Base-by-base conservation (phyloP, 2,113 vertebrate genomes). In the Myotis brandtii region DNA sequence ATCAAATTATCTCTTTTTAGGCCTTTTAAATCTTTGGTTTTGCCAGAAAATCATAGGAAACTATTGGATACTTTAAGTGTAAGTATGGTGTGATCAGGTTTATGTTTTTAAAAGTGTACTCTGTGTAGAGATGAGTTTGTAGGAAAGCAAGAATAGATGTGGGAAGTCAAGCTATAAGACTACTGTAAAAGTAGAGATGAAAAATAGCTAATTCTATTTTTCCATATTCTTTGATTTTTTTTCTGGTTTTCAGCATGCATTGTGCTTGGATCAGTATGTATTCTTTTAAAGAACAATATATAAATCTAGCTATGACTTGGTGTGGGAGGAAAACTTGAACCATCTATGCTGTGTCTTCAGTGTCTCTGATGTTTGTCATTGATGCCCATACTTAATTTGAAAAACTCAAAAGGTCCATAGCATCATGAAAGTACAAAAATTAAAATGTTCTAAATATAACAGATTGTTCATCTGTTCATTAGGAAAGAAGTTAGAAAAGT, bases 361-460 rank as follows among this genome's bases (percentile, higher is more conserved):
- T 50, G 8, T 40, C 87, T 79, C 3, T 77, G 2, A 64, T 84
- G 10, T 62, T 80, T 75, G 50, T 69, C n/a, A 21, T 0, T 21
- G 54, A 54, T 30, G 5, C 4, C 4, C 1, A 37, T 8, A 16
- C 6, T 93, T 37, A 75, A 32, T 67, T 54, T 43, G 20, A 86
- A 92, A 93, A 76, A 37, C n/a, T 82, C 40, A 20, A 9, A 90
- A 81, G 46, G 50, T 88, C 27, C 16, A 43, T 30, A 66, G 30
- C 69, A 70, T 83, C n/a, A 43, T 66, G n/a, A 72, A 95, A 94
- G 96, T 80, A 75, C 23, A 76, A 79, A 85, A 9, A 66, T 14
- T 59, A 70, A 90, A 64, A 17, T 87, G 17, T 96, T 75, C 21
- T 77, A 76, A 54, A 86, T 56, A 86, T 72, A 93, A 50, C 14